These are phyloP conservation scores for Desmodus rotundus DNA, from an alignment of 2,113 vertebrate genomes.

Conservation along the genomic window DNA sequence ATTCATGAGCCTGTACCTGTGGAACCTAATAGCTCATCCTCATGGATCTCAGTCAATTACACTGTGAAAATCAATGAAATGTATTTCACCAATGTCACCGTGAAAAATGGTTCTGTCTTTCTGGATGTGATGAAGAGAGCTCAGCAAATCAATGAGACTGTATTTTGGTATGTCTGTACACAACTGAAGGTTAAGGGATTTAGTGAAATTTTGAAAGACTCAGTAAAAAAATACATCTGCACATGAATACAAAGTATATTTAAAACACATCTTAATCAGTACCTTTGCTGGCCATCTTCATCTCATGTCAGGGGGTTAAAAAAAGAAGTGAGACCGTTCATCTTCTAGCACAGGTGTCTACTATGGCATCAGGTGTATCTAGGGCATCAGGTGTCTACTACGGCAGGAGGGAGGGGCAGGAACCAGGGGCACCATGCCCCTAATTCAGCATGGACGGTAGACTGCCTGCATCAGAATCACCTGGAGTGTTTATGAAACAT, in stretches of 20 bases:
- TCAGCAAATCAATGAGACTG: not conserved
- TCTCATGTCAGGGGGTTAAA: not conserved
- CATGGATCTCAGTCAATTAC: not conserved
- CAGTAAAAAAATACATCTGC: not conserved
- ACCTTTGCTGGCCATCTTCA: not conserved
- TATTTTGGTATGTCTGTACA: slow-evolving; percentile 27
- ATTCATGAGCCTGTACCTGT: fast-evolving
- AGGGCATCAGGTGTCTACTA: not conserved
- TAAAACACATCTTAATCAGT: not conserved
- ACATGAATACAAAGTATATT: not conserved
- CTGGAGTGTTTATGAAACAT: not conserved
- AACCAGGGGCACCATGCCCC: not conserved
- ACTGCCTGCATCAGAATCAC: not conserved
- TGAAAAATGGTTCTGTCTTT: slow-evolving; percentile 52
- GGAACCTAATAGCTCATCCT: not conserved
- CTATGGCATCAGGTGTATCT: no score
- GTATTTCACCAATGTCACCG: not conserved
- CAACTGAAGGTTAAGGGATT: not conserved
- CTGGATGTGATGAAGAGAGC: slow-evolving; percentile 59
- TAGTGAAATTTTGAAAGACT: not conserved
- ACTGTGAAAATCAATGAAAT: slow-evolving; percentile 10
- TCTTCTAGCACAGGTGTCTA: not conserved
- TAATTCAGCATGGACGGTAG: not conserved
- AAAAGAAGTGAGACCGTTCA: not conserved
- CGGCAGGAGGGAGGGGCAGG: not conserved